Conservation (phyloP, 2,888 invertebrate genomes). For the Deroplatys truncata region DNA sequence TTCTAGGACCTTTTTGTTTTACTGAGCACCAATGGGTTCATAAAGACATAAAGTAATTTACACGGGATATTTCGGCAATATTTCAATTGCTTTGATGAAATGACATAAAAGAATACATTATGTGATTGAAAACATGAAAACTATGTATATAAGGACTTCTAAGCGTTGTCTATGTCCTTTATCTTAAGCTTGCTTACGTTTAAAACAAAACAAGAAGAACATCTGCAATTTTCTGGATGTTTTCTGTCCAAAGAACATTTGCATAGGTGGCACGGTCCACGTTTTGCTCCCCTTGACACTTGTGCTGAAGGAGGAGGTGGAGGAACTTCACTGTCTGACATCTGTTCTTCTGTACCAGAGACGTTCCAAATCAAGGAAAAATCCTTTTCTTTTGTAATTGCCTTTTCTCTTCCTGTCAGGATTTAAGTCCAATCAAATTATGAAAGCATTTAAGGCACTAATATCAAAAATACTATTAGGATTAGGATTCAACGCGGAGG, state of each 20-base stretch:
- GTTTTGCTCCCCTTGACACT: neutral
- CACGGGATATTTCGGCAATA: no score
- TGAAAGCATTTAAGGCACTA: neutral
- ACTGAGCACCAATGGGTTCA: no score
- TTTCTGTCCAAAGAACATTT: neutral
- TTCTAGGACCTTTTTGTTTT: no score
- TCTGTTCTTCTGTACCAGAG: neutral
- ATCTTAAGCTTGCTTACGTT: no score
- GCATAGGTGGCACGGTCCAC: neutral
- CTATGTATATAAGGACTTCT: no score
- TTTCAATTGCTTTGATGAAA: no score
- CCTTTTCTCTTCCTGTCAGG: neutral
- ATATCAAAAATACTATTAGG: neutral
- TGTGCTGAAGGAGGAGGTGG: neutral
- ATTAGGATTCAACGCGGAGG: no score
- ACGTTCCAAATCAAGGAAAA: neutral
- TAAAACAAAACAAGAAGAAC: neutral
- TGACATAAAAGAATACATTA: no score
- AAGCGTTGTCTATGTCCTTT: no score
- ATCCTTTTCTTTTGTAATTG: neutral
- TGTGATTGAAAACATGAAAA: no score
- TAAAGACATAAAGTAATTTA: no score
- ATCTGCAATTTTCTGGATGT: neutral
- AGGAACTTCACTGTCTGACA: neutral
- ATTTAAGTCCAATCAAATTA: neutral